Evolutionary conservation across 2,888 invertebrate species (phyloP).

Genomic region (Drosophila rubida): DNA sequence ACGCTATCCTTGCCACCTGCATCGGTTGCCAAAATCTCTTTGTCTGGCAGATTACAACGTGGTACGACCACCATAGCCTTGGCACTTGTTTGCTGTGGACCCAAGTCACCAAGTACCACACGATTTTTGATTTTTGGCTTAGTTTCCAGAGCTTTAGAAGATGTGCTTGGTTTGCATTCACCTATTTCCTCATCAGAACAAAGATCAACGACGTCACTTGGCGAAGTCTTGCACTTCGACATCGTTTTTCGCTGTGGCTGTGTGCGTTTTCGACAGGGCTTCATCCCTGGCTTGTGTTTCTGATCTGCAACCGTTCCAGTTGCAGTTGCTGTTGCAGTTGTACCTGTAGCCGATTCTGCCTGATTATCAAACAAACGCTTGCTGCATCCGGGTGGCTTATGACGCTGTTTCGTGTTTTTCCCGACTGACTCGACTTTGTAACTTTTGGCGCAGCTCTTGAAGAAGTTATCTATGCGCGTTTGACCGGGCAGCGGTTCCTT

Average conservation of each 20-base stretch:
- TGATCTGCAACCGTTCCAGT: not conserved
- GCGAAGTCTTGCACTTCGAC: conserved; percentile 14
- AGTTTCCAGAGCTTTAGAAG: not conserved
- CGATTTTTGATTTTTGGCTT: not conserved
- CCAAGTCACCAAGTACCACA: not conserved
- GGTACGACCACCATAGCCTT: conserved; percentile 7
- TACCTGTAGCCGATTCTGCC: conserved; percentile 7
- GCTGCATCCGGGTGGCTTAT: conserved; percentile 58
- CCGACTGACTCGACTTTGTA: conserved; percentile 43
- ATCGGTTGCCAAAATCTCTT: not conserved
- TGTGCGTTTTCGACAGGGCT: conserved; percentile 15
- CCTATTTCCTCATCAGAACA: conserved; percentile 63
- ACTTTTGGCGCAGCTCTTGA: conserved; percentile 69
- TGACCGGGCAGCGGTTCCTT: conserved; percentile 69
- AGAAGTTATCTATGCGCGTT: conserved; percentile 71
- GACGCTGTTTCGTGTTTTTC: conserved; percentile 5
- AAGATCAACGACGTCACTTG: conserved; percentile 58
- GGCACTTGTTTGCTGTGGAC: not conserved
- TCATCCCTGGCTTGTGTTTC: not conserved
- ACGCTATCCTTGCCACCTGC: conserved; percentile 20
- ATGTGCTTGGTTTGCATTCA: conserved; percentile 7
- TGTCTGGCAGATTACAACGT: not conserved
- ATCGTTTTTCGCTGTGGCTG: conserved; percentile 33
- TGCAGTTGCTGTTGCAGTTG: not conserved
- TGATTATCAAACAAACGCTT: conserved; percentile 70